Evolutionary conservation across 2,797 vertebrate genomes (phyloP).

Genomic region (Thaleichthys pacificus): DNA sequence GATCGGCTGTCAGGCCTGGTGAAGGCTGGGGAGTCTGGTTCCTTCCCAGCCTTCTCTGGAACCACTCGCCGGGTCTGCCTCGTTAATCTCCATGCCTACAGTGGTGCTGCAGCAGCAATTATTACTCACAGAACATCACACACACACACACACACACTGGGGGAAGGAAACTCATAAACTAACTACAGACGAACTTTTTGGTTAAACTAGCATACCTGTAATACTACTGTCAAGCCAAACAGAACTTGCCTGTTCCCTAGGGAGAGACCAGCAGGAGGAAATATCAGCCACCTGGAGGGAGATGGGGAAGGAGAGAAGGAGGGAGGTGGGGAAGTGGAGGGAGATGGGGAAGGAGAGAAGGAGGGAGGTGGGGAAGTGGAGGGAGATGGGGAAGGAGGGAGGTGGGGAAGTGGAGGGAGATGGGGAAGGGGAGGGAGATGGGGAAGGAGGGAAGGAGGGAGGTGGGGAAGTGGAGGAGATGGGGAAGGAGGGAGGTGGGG

Average conservation of each 20-base stretch:
- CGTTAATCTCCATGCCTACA: conserved; percentile 74
- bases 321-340: too few relatives aligned
- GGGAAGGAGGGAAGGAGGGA: too few relatives aligned
- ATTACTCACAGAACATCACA: conserved; percentile 45
- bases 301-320: not conserved
- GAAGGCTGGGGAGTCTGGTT: conserved; percentile 35
- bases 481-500: too few relatives aligned
- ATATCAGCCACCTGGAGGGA: conserved; percentile 34
- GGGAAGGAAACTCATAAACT: conserved; percentile 28
- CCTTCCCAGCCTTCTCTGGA: conserved; percentile 48
- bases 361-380: too few relatives aligned
- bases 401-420: too few relatives aligned
- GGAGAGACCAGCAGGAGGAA: conserved; percentile 16
- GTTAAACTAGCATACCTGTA: conserved; percentile 12
- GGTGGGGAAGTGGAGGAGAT: too few relatives aligned
- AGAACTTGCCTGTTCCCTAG: not conserved
- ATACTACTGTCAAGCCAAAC: not conserved
- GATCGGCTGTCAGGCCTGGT: conserved; percentile 30
- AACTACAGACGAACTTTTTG: conserved; percentile 30
- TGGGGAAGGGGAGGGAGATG: too few relatives aligned
- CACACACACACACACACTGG: conserved; percentile 4
- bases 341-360: too few relatives aligned
- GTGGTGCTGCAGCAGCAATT: conserved; percentile 67
- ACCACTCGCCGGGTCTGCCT: conserved; percentile 62
- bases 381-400: too few relatives aligned